Conservation (phyloP, 2,888 invertebrate species). For the Orthosia gothica region DNA sequence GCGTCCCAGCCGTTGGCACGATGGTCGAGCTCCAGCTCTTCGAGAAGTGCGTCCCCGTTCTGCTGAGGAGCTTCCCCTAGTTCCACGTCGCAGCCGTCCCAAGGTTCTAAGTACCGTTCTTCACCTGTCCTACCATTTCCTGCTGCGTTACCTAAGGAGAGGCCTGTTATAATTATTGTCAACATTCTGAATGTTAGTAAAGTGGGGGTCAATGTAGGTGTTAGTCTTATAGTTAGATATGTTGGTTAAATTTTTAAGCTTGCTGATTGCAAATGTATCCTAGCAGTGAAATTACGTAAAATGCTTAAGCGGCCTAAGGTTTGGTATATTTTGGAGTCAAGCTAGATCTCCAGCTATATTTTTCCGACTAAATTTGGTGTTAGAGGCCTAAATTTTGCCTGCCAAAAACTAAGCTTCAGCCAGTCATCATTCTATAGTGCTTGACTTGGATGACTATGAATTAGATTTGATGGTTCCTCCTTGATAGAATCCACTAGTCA, state of each 20-base stretch:
- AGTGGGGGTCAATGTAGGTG: too few species aligned
- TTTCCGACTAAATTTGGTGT: too few species aligned
- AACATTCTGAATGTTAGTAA: slow-evolving; percentile 5
- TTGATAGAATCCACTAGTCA: background rate
- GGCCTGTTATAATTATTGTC: slow-evolving; percentile 44
- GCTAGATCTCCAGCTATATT: too few species aligned
- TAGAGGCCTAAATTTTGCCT: too few species aligned
- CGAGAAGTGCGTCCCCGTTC: slow-evolving; percentile 92
- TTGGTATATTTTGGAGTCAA: too few species aligned
- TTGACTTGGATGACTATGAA: too few species aligned
- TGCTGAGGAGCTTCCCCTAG: slow-evolving; percentile 87
- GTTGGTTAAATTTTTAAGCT: background rate
- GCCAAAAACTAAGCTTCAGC: too few species aligned
- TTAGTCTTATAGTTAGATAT: background rate
- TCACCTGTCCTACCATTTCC: slow-evolving; percentile 88
- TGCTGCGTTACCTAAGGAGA: slow-evolving; percentile 64
- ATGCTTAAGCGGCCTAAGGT: too few species aligned
- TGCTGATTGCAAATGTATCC: too few species aligned
- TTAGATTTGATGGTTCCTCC: background rate
- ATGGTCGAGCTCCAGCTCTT: slow-evolving; percentile 94
- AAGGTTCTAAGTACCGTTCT: slow-evolving; percentile 97
- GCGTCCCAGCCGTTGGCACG: slow-evolving; percentile 99
- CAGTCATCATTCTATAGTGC: too few species aligned
- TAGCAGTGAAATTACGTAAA: too few species aligned
- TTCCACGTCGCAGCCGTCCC: slow-evolving; percentile 94